Percentiles rank a stretch among this genome's conserved stretches.
Evolutionary conservation across 2,888 invertebrate species (phyloP).

Genomic region (Scrobipalpa costella): DNA sequence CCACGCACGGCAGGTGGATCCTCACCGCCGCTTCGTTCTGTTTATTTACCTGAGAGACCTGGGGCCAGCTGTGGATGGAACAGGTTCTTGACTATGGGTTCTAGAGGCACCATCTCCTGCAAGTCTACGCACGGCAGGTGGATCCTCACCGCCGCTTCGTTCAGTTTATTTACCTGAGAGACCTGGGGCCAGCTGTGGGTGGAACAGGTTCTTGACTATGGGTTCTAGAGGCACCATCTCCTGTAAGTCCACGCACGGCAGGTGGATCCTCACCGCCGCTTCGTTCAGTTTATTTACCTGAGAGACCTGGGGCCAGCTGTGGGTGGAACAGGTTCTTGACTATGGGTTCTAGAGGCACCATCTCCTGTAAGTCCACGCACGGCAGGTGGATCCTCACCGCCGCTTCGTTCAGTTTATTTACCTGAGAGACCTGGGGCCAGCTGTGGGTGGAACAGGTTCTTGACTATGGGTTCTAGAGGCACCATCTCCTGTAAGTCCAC

Average conservation of each 20-base stretch:
- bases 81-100: conserved; percentile 55
- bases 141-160: conserved; percentile 48
- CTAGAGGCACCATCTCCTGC: conserved; percentile 58
- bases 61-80: conserved; percentile 49
- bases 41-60: conserved; percentile 41
- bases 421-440: conserved; percentile 51
- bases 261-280: conserved; percentile 58
- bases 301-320: too few species aligned
- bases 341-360: conserved; percentile 56
- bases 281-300: conserved; percentile 36
- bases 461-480: conserved; percentile 55
- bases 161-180: conserved; percentile 35
- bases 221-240: conserved; percentile 58
- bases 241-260: conserved; percentile 66
- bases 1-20: conserved; percentile 68
- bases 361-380: conserved; percentile 64
- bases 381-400: conserved; percentile 63
- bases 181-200: conserved; percentile 56
- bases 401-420: conserved; percentile 44
- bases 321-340: conserved; percentile 61
- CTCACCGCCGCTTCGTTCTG: conserved; percentile 41
- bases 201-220: conserved; percentile 58
- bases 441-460: conserved; percentile 59
- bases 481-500: conserved; percentile 63
- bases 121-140: conserved; percentile 68